These are phyloP conservation scores for Hemiprocne comata DNA, from an alignment of 2,113 vertebrate genomes.

Conservation along the genomic window DNA sequence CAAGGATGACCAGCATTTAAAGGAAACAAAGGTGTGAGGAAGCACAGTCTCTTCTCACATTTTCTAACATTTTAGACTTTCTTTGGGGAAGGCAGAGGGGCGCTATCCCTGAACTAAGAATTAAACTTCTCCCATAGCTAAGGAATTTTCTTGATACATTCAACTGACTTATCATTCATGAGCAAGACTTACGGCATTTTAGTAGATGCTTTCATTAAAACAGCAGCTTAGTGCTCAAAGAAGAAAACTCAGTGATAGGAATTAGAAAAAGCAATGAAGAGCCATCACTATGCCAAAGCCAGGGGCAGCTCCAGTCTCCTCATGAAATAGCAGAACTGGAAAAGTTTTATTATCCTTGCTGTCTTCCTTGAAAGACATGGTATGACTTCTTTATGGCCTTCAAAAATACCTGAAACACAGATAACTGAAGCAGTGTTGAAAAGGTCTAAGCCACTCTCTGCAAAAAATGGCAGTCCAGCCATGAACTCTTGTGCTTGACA, in stretches of 20 bases:
- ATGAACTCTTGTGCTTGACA: background rate
- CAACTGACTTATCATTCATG: background rate
- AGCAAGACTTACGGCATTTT: background rate
- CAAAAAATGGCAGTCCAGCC: background rate
- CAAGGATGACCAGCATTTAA: background rate
- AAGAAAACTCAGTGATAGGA: background rate
- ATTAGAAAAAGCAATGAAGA: background rate
- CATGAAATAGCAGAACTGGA: background rate
- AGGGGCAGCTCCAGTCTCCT: background rate
- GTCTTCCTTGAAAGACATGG: background rate
- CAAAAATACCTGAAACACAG: background rate
- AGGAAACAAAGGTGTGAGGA: background rate
- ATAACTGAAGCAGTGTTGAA: background rate
- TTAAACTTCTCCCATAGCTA: background rate
- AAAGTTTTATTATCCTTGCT: background rate
- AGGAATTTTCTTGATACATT: background rate
- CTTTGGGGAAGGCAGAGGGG: background rate
- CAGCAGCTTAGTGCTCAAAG: background rate
- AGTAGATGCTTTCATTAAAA: background rate
- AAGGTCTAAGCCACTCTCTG: background rate
- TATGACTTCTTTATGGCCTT: background rate
- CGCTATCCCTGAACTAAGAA: background rate
- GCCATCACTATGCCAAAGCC: background rate
- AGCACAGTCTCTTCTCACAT: background rate
- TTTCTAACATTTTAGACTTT: background rate